These are phyloP conservation scores for Monochamus alternatus DNA, from an alignment of 2,888 invertebrate genomes.

Conservation along the genomic window DNA sequence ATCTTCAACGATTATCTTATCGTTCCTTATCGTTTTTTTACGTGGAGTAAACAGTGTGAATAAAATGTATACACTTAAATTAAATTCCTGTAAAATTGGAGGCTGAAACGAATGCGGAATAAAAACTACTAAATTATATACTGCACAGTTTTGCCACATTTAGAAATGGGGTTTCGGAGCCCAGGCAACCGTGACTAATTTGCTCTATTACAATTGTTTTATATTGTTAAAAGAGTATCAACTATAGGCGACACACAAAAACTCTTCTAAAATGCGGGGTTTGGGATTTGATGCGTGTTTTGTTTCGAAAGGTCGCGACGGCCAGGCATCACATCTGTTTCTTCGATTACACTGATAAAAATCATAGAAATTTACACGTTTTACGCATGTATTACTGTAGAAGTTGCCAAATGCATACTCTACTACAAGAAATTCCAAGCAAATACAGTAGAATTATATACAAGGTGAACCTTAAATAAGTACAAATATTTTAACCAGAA, in stretches of 20 bases:
- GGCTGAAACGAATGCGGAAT: not conserved
- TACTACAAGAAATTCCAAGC: no score
- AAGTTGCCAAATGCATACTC: no score
- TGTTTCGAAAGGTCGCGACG: no score
- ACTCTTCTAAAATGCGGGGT: not conserved
- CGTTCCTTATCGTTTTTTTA: conserved; percentile 20
- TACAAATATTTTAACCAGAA: no score
- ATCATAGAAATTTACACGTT: no score
- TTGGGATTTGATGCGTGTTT: no score
- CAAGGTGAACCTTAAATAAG: no score
- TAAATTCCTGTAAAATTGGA: not conserved
- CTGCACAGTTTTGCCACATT: not conserved
- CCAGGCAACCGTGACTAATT: not conserved
- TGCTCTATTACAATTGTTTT: conserved; percentile 5
- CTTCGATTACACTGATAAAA: no score
- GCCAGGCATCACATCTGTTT: no score
- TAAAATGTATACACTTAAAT: not conserved
- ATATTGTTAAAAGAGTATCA: conserved; percentile 4
- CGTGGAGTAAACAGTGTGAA: not conserved
- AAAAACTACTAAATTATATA: not conserved
- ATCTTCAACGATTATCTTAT: conserved; percentile 17
- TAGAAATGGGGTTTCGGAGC: not conserved
- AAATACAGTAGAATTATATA: no score
- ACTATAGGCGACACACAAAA: not conserved
- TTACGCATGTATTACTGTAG: no score